phyloP scores from a whole-genome alignment of 2,888 invertebrate genomes.

The Sphaerophoria rueppellii region DNA sequence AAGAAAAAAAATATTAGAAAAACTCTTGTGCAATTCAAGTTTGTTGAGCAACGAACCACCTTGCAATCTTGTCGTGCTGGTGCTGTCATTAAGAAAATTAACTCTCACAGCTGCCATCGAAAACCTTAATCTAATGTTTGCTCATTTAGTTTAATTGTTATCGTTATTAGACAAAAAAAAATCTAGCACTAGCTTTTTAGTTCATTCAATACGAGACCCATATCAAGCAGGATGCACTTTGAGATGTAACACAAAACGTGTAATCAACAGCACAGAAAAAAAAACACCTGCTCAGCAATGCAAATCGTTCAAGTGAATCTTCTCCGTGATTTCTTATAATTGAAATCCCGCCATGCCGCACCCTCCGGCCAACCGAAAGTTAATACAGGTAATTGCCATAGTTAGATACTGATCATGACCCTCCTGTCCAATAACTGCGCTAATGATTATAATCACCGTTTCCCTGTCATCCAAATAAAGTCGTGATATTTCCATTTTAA shows the following conservation, averaged over 20 bases:
- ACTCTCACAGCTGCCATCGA: too few species aligned
- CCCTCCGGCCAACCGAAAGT: too few species aligned
- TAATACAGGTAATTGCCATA: constrained; percentile 55
- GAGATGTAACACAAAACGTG: constrained; percentile 10
- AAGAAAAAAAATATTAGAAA: too few species aligned
- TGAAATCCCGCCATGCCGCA: constrained; percentile 62
- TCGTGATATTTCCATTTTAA: constrained; percentile 73
- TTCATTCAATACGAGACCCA: constrained; percentile 3
- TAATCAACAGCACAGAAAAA: not conserved
- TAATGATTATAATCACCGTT: constrained; percentile 67
- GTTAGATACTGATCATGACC: constrained; percentile 72
- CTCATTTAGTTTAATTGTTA: not conserved
- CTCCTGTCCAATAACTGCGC: constrained; percentile 67
- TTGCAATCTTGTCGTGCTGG: too few species aligned
- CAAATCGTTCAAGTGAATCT: constrained; percentile 52
- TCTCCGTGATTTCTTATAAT: constrained; percentile 66
- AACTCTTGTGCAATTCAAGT: too few species aligned
- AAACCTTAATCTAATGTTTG: too few species aligned
- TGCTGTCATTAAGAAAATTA: too few species aligned
- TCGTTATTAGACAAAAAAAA: not conserved
- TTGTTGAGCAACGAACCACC: too few species aligned
- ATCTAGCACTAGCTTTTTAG: not conserved
- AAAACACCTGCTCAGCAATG: constrained; percentile 56
- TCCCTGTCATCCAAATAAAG: constrained; percentile 73
- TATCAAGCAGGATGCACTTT: constrained; percentile 21